A percentile compares a stretch with the other conserved stretches of the same genome.
Conservation (phyloP, 2,888 invertebrate species). For the Plagodis dolabraria region DNA sequence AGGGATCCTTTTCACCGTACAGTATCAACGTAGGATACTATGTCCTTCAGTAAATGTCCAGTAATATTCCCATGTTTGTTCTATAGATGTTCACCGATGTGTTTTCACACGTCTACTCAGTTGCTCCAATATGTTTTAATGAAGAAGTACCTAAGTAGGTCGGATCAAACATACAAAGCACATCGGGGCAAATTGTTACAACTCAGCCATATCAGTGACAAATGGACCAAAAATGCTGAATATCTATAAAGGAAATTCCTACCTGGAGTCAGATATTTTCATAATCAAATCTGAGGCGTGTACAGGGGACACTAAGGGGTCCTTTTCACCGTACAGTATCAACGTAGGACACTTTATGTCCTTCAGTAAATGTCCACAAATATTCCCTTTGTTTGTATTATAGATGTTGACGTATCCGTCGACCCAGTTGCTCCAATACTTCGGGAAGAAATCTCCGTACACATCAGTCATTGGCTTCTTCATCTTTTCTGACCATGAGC, state of each 20-base stretch:
- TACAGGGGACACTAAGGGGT: conserved; percentile 89
- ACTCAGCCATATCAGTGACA: too few relatives aligned
- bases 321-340: conserved; percentile 93
- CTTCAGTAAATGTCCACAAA: conserved; percentile 87
- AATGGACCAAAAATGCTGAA: too few relatives aligned
- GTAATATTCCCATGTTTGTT: conserved; percentile 90
- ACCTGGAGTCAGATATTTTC: conserved; percentile 88
- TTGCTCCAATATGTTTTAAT: conserved; percentile 89
- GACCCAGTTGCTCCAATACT: conserved; percentile 90
- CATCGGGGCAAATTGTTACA: too few relatives aligned
- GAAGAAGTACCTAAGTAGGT: too few relatives aligned
- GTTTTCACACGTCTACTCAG: conserved; percentile 91
- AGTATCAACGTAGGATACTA: conserved; percentile 92
- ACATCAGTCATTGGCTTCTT: conserved; percentile 88
- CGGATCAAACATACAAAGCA: too few relatives aligned
- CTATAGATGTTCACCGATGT: conserved; percentile 83
- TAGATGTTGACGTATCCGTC: conserved; percentile 86
- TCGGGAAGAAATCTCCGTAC: conserved; percentile 90
- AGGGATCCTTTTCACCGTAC: conserved; percentile 92
- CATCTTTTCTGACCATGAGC: conserved; percentile 92
- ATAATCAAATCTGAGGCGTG: conserved; percentile 90
- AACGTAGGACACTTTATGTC: conserved; percentile 90
- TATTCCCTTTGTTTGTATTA: conserved; percentile 87
- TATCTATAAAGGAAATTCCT: too few relatives aligned
- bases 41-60: conserved; percentile 84